phyloP scores from a whole-genome alignment of 2,888 invertebrate genomes.

The Sminthurides aquaticus region DNA sequence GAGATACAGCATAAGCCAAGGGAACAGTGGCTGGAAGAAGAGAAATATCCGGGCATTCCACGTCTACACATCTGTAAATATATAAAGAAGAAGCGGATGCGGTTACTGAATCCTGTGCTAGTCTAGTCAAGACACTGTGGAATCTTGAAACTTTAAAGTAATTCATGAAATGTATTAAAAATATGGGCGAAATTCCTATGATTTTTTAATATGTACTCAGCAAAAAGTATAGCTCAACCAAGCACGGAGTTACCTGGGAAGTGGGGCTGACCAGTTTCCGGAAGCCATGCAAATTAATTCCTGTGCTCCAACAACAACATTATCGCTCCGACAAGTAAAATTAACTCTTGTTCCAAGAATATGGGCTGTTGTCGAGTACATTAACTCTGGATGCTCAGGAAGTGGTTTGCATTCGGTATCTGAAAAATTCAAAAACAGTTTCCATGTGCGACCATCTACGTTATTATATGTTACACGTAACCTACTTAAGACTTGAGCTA shows the following conservation, averaged over 20 bases:
- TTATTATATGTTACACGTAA: no score
- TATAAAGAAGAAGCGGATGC: no score
- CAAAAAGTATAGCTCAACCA: neutral
- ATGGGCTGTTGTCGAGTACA: slow-evolving; percentile 61
- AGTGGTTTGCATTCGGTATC: slow-evolving; percentile 73
- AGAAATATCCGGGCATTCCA: slow-evolving; percentile 39
- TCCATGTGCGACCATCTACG: no score
- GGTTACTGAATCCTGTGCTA: neutral
- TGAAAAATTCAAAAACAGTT: no score
- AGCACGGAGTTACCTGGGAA: slow-evolving; percentile 58
- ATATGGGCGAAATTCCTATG: no score
- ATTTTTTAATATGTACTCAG: neutral
- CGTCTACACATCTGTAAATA: slow-evolving; percentile 19
- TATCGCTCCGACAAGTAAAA: slow-evolving; percentile 71
- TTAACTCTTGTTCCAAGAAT: slow-evolving; percentile 64
- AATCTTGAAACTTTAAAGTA: no score
- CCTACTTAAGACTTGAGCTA: no score
- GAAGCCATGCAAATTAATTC: slow-evolving; percentile 70
- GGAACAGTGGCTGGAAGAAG: slow-evolving; percentile 37
- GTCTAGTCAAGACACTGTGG: no score
- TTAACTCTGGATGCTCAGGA: slow-evolving; percentile 64
- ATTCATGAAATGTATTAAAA: no score
- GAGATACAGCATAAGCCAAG: slow-evolving; percentile 19
- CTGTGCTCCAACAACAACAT: slow-evolving; percentile 67
- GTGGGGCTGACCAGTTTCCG: slow-evolving; percentile 67